A percentile compares a stretch with the other conserved stretches of the same genome.
These are phyloP conservation scores for Gracilinanus agilis DNA, from an alignment of 2,113 vertebrate genomes.

Conservation along the genomic window DNA sequence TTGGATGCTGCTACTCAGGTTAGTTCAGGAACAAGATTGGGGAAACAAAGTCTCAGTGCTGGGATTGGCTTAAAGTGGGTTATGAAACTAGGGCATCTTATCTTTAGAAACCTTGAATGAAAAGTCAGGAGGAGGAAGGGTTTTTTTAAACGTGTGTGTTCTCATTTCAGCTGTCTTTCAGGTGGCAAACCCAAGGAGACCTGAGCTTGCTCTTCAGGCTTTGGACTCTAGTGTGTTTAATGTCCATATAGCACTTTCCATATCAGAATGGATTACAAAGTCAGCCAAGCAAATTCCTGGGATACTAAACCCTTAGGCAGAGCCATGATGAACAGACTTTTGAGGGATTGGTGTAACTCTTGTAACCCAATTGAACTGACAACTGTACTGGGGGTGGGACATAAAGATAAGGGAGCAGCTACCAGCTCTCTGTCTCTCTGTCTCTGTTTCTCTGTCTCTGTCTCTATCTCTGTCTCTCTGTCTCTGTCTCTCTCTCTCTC, in stretches of 20 bases:
- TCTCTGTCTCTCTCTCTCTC: too few species aligned
- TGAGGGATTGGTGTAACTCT: background rate
- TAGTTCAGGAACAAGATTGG: conserved; percentile 50
- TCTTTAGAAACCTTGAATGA: conserved; percentile 80
- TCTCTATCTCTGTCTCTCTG: too few species aligned
- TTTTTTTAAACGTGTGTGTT: background rate
- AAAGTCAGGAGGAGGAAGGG: conserved; percentile 39
- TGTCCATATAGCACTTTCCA: background rate
- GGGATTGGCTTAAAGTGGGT: conserved; percentile 75
- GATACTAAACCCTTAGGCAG: background rate
- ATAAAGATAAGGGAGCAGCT: too few species aligned
- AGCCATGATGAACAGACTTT: background rate
- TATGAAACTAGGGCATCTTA: conserved; percentile 80
- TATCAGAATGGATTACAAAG: background rate
- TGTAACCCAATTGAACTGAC: background rate
- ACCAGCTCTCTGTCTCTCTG: too few species aligned
- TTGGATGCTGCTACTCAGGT: background rate
- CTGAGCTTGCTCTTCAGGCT: background rate
- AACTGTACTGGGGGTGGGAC: background rate
- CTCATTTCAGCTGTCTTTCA: conserved; percentile 49
- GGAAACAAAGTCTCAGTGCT: conserved; percentile 37
- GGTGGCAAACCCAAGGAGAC: background rate
- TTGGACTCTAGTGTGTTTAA: background rate
- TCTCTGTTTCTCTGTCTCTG: too few species aligned
- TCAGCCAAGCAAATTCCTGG: background rate